Percentiles rank a stretch among this genome's conserved stretches.
phyloP scores from a whole-genome alignment of 1,140 invertebrate species.

The Drosophila cardini region DNA sequence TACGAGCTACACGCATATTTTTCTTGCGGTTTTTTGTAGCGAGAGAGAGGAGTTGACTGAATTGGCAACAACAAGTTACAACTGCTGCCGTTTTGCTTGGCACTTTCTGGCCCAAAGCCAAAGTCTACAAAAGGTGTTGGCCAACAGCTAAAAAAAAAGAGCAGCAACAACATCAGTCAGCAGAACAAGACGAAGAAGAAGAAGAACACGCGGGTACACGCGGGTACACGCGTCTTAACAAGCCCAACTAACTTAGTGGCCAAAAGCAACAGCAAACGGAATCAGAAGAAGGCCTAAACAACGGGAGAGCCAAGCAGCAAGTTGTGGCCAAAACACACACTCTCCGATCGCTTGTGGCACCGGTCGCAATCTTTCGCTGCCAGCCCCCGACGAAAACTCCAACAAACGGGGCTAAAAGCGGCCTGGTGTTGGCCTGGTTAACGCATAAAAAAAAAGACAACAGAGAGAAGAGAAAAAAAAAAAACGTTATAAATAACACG shows the following conservation, averaged over 20 bases:
- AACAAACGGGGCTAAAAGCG: constrained; percentile 6
- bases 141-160: constrained; percentile 45
- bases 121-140: constrained; percentile 81
- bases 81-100: constrained; percentile 72
- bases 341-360: constrained; percentile 11
- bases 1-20: constrained; percentile 70
- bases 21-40: constrained; percentile 77
- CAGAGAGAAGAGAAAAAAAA: constrained; percentile 72
- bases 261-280: constrained; percentile 27
- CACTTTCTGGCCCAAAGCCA: constrained; percentile 72
- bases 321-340: constrained; percentile 30
- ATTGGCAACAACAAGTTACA: constrained; percentile 67
- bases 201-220: constrained; percentile 55
- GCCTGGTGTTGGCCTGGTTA: constrained; percentile 59
- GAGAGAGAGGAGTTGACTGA: constrained; percentile 13
- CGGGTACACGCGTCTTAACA: constrained; percentile 74
- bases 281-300: constrained; percentile 12
- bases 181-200: no score
- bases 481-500: constrained; percentile 83
- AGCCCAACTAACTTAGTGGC: constrained; percentile 52
- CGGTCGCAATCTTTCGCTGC: constrained; percentile 18
- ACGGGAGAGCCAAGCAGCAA: constrained; percentile 29
- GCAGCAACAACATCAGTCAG: constrained; percentile 25
- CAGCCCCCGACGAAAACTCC: not conserved
- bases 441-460: constrained; percentile 73